Base-by-base conservation (phyloP, 2,888 invertebrate species). In the Abrostola triplasia region DNA sequence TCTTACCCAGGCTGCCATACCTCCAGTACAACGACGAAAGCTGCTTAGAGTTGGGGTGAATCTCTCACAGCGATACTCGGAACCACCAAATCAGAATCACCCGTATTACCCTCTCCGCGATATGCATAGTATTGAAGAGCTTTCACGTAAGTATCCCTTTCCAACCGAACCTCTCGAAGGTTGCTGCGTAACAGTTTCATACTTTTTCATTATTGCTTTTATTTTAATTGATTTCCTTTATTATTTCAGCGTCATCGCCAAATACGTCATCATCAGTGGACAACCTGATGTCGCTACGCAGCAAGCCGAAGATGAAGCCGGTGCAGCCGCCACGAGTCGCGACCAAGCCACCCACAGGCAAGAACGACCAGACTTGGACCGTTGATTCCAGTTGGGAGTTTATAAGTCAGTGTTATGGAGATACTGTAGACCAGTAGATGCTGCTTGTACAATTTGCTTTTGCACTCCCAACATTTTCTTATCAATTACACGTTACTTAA, bases 331-430 rank as follows among this genome's bases (percentile, higher is more conserved):
- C 97, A 0, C 95, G 95, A 75, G 95, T 97, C 77, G 81, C 84
- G 57, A 87, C 85, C 76, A 94, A 93, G 84, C 92, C 92, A 66
- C 90, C 93, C 58, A 84, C 89, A 81, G 92, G 92, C 87, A 96
- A 95, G 88, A 95, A 95, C 80, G 95, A 95, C 84, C 89, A 79
- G 67, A 79, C 97, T 67, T 98, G 98, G 98, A 96, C 97, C 73
- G 96, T 98, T 67, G 98, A 98, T 91, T 98, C 97, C 82, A 97
- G 98, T 90, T 98, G 98, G 98, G 98, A 98, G 90, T 98, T 98
- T 88, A 97, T 98, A 91, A 96, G 97, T 95, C 95, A 95, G 95
- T 93, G 84, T 84, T 64, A 72, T 68, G 55, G 67, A 81, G 75
- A 80, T 79, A 77, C 70, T 73, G 80, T 79, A 80, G 77, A 61